Evolutionary conservation across 2,888 invertebrate species (phyloP), one percentile per base, ranked within the genome.

Genomic region (Rhopalosiphum nymphaeae): DNA sequence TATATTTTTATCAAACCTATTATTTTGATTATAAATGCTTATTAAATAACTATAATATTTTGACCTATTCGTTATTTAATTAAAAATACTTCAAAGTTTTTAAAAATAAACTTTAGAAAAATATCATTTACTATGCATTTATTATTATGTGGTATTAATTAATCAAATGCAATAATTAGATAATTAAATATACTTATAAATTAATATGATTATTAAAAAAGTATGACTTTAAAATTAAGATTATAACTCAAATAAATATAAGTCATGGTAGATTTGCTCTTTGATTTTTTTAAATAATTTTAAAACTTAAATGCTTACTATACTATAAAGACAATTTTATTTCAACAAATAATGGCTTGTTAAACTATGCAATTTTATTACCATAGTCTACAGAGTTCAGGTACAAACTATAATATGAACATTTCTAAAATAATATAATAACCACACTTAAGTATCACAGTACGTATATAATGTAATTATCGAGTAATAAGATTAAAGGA

Each of bases 371-470:
- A 21, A 36, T 78, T 78, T 36, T 78, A 78, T 78, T 78, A 36
- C 78, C 78, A 36, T 78, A 78, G 78, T 78, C 36, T 36, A 21
- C 36, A 9, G 5, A 53, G 53, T 53, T 3, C 53, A 53, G 36
- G 36, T 78, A 42, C 78, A 78, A 78, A 36, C 36, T 49, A 49
- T 53, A 21, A 29, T 21, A 29, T 9, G 16, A 46, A 87, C 44
- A 44, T 87, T 78, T 78, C 78, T 78, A 78, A 78, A 87, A 87
- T 46, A 46, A 87, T 88, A 88, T 53, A 88, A 53, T 88, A 88
- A 88, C 88, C 88, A 36, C 88, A 53, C 53, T 88, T 88, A 53
- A 88, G 36, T 21, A 88, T 88, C n/a, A 88, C 26, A 88, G 53
- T 88, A 36, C 36, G n/a, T 53, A 53, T n/a, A 36, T 88, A 88